Evolutionary conservation across 2,888 invertebrate genomes (phyloP).

Genomic region (Apamea sordens): DNA sequence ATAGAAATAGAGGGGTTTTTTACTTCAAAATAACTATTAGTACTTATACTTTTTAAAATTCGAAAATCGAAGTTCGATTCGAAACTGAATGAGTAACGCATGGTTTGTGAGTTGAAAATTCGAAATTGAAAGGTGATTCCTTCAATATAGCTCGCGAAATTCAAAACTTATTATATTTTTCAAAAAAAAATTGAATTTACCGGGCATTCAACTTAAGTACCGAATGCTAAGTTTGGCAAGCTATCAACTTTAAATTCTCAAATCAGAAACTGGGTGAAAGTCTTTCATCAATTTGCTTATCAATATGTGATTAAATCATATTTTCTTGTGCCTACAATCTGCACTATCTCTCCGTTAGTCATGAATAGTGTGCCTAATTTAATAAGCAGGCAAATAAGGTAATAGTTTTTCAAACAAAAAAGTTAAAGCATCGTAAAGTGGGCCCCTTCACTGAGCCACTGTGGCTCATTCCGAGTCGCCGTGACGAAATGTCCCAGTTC

Average conservation of each 20-base stretch:
- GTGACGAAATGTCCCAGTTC: conserved; percentile 78
- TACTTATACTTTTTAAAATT: conserved; percentile 11
- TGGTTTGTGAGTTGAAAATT: background rate
- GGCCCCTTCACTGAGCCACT: conserved; percentile 67
- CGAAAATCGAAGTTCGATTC: no score
- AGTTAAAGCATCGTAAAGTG: conserved; percentile 46
- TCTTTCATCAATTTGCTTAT: conserved; percentile 39
- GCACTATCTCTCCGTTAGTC: conserved; percentile 23
- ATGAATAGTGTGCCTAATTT: conserved; percentile 29
- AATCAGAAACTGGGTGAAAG: background rate
- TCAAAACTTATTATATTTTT: background rate
- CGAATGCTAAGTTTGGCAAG: background rate
- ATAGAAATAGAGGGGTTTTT: no score
- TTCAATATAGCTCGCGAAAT: no score
- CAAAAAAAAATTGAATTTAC: background rate
- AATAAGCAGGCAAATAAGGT: conserved; percentile 17
- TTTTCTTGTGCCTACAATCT: conserved; percentile 29
- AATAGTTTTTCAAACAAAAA: conserved; percentile 35
- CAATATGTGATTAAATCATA: conserved; percentile 22
- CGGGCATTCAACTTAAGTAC: background rate
- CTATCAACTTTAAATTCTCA: background rate
- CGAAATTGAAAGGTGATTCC: background rate
- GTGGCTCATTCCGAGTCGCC: conserved; percentile 44
- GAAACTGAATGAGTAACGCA: background rate
- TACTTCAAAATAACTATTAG: no score